Evolutionary conservation across 2,113 vertebrate species (phyloP).

Genomic region (Lipophrys pholis): DNA sequence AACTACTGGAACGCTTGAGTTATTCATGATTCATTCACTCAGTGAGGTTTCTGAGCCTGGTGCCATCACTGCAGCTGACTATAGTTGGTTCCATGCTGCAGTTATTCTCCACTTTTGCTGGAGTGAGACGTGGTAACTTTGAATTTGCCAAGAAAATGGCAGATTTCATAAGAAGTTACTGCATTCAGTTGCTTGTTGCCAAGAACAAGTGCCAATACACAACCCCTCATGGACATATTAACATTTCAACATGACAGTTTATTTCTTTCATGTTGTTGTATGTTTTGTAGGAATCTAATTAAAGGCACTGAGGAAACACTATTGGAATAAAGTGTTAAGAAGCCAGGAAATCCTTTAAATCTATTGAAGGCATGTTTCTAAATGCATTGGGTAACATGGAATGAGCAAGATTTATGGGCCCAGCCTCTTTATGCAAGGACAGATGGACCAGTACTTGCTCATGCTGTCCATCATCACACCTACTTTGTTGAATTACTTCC

Average conservation of each 20-base stretch:
- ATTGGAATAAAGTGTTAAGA: too few relatives aligned
- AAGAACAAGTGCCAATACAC: background rate
- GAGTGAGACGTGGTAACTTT: background rate
- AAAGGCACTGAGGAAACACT: too few relatives aligned
- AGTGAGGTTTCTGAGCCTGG: too few relatives aligned
- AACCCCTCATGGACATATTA: background rate
- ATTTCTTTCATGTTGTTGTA: background rate
- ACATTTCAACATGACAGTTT: too few relatives aligned
- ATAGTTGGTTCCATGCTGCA: background rate
- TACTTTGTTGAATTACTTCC: slow-evolving; percentile 35
- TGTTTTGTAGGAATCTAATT: too few relatives aligned
- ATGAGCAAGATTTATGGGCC: too few relatives aligned
- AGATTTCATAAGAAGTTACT: slow-evolving; percentile 4
- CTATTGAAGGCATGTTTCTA: too few relatives aligned
- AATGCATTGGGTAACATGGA: too few relatives aligned
- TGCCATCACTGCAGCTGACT: background rate
- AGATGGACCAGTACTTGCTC: slow-evolving; percentile 42
- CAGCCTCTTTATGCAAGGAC: slow-evolving; percentile 16
- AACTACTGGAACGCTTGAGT: too few relatives aligned
- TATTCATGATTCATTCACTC: too few relatives aligned
- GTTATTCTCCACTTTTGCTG: background rate
- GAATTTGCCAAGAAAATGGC: background rate
- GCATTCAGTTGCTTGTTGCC: background rate
- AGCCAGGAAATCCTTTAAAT: too few relatives aligned
- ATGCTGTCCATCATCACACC: slow-evolving; percentile 33